Base-by-base conservation (phyloP, 2,797 vertebrate genomes). In the Poliocrania exsul region DNA sequence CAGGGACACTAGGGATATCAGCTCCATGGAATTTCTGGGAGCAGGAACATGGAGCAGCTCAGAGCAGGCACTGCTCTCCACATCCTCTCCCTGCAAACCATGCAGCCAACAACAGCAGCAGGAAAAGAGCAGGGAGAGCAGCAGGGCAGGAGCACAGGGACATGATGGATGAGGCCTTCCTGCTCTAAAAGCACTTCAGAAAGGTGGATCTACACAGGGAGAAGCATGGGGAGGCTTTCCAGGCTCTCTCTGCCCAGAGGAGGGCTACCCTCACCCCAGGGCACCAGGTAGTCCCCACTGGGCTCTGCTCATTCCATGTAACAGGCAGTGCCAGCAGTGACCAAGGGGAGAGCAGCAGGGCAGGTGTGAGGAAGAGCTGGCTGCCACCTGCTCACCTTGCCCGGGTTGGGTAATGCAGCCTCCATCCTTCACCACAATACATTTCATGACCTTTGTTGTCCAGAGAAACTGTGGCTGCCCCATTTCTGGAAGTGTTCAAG, bases 101-200 rank as follows among this genome's bases (percentile, higher is more conserved):
- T 1, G 3, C 0, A 0, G 37, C 57, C 23, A 16, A 17, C 0
- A 5, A 6, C 1, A n/a, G 38, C 1, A 26, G 51, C 40, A 25
- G 69, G 56, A 6, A 6, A 14, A 10, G 16, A 46, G 29, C 24
- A 23, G 57, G 46, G 42, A 37, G 33, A 31, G 74, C 28, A 56
- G 26, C 5, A 6, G n/a, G 21, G 35, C 4, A 11, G 31, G 58
- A 47, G 16, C 42, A 38, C 51, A 31, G 28, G 58, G 60, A 15
- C 31, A 31, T 1, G 21, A 40, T 5, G 5, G 57, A 49, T 5
- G 51, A 67, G 37, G 54, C 33, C n/a, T 31, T 66, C 4, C 23
- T 10, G 1, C 65, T 16, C 64, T 17, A 16, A 29, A 62, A 57
- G 31, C 24, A 9, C 16, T 9, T n/a, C 2, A 2, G 37, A 16